Evolutionary conservation across 1,140 invertebrate genomes (phyloP), one percentile per base, ranked within the genome.

Genomic region (Sarcophaga bullata): DNA sequence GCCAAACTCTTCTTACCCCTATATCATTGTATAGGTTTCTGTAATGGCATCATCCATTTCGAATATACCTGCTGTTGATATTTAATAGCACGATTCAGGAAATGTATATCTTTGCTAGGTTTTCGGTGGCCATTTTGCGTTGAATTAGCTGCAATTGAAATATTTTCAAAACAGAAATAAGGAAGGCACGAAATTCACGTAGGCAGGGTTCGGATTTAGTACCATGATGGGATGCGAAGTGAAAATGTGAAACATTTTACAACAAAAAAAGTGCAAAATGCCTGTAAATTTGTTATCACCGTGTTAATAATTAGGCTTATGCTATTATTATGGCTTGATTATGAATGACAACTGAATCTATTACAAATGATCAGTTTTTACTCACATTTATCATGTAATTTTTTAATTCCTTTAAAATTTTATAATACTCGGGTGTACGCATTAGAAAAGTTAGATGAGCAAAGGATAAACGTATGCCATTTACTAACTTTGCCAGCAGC

Each of bases 391-490:
- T 37, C 49, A 82, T 73, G 54, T 54, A 75, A 19, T 49, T 25
- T 54, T 73, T 72, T 72, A 82, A 50, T n/a, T n/a, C 19, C 0
- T 68, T 17, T 0, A 75, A 11, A 13, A 73, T 46, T 37, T 75
- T 52, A 17, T 82, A 82, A 82, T 82, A 82, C n/a, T n/a, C 52
- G 7, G 81, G 48, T 47, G 81, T 82, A 8, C 81, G 72, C n/a
- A 73, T 73, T 75, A 82, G 54, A 19, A 82, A 82, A 25, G 47
- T 47, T 1, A 82, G 72, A 10, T 73, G 50, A 50, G 75, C n/a
- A n/a, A 73, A 73, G 2, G 81, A 75, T 46, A 37, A 82, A 25
- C n/a, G 15, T 15, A 50, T 52, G 54, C 19, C 82, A 46, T 17
- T 13, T 13, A 75, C 76, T 6, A 78, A 17, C 50, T 48, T 78